Evolutionary conservation across 2,888 invertebrate species (phyloP), one percentile per base, ranked within the genome.

Genomic region (Lithophane leautieri): DNA sequence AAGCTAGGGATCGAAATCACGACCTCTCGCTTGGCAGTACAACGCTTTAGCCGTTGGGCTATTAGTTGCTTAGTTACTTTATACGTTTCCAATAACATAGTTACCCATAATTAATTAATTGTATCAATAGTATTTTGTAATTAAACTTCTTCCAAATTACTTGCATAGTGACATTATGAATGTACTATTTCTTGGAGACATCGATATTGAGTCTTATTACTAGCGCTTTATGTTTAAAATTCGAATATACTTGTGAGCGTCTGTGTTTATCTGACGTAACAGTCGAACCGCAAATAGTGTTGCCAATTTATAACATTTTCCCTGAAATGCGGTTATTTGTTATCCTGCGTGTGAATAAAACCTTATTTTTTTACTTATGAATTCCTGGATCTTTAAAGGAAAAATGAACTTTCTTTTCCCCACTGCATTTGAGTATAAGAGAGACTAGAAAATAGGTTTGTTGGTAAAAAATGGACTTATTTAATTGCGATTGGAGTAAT

Each of bases 261-360:
- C 54, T 70, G 63, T 68, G 78, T 70, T 84, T 82, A 58, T 83
- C 84, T 81, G 70, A 72, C 67, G 63, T 90, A 86, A 85, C 86
- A 85, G 82, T 79, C 86, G 83, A 86, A 83, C 89, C 89, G 90
- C 88, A 82, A 75, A 74, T 70, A 70, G 89, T 90, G 90, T 91
- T 93, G 93, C 80, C 78, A 83, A 19, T 25, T 71, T 62, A 19
- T 28, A 4, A 52, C 1, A 60, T 78, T 68, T 54, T 71, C 68
- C 84, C 50, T 3, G 0, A 47, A 47, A 19, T 61, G 11, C 4
- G 80, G 79, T n/a, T 34, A 28, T 11, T 19, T 67, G 1, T n/a
- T 4, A 14, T 11, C 6, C 4, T 34, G 34, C 11, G 11, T 16
- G 11, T 16, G 56, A 34, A 16, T 6, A 28, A 28, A 4, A 28